Evolutionary conservation across 2,113 vertebrate genomes (phyloP).

Genomic region (Carettochelys insculpta): DNA sequence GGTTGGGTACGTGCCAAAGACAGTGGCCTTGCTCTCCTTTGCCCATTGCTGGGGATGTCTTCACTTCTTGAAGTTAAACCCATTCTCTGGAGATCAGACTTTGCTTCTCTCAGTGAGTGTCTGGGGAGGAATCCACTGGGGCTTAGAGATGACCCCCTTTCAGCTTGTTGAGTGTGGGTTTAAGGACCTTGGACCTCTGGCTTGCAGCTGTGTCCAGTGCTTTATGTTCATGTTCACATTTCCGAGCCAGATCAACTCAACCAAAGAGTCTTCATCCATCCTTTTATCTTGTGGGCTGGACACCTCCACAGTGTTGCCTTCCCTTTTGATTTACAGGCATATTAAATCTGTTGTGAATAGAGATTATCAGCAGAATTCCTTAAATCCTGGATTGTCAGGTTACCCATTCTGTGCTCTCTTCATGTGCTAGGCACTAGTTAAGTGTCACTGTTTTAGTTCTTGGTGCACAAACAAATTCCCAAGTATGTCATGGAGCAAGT

Average conservation of each 20-base stretch:
- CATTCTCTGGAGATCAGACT: background rate
- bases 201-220: accelerated
- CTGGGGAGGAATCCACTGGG: background rate
- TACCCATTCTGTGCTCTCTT: background rate
- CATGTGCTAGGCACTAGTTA: background rate
- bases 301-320: background rate
- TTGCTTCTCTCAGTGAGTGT: background rate
- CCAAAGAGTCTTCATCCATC: background rate
- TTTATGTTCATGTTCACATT: background rate
- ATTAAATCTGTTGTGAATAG: background rate
- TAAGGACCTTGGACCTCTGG: background rate
- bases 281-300: background rate
- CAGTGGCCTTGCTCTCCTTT: background rate
- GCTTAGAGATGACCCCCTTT: background rate
- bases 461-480: background rate
- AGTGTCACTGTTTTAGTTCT: background rate
- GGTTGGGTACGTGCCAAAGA: background rate
- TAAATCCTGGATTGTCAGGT: background rate
- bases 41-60: background rate
- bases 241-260: background rate
- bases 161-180: background rate
- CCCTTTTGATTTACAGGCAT: background rate
- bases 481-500: background rate
- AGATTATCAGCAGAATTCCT: background rate
- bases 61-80: too few species aligned